Conservation (phyloP, 2,888 invertebrate species). For the Lobophora halterata region DNA sequence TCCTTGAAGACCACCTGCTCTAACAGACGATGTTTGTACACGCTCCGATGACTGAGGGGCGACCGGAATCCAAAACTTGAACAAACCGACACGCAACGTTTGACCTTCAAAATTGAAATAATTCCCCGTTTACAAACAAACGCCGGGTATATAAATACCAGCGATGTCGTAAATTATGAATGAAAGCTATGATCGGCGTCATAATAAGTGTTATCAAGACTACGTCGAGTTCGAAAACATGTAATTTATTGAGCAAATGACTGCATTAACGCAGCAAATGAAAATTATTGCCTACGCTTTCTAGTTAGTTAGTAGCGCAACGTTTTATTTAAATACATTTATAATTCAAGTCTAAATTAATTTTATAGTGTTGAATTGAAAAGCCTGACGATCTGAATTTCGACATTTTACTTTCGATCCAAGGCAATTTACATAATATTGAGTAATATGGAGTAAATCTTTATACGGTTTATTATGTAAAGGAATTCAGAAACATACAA, state of each 20-base stretch:
- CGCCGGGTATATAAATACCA: conserved; percentile 13
- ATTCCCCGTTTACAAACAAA: conserved; percentile 24
- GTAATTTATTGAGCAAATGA: conserved; percentile 30
- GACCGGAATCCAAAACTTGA: conserved; percentile 37
- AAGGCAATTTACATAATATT: conserved; percentile 38
- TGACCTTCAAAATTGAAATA: conserved; percentile 39
- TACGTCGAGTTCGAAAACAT: conserved; percentile 26
- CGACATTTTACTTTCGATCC: conserved; percentile 38
- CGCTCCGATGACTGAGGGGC: conserved; percentile 41
- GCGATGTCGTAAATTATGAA: conserved; percentile 9
- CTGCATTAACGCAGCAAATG: conserved; percentile 24
- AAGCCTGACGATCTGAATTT: conserved; percentile 31
- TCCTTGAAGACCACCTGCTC: conserved; percentile 47
- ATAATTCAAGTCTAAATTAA: conserved; percentile 24
- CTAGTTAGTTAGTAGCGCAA: conserved; percentile 24
- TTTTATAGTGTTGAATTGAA: conserved; percentile 25
- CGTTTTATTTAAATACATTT: conserved; percentile 22
- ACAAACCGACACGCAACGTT: conserved; percentile 25
- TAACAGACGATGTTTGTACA: conserved; percentile 44
- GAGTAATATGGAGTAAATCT: conserved; percentile 33
- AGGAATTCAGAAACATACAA: conserved; percentile 27
- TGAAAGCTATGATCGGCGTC: conserved; percentile 24
- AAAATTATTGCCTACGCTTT: conserved; percentile 31
- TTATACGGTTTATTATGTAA: conserved; percentile 36
- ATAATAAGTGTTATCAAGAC: conserved; percentile 29